Base-by-base conservation (phyloP, 2,113 vertebrate genomes). In the Phainopepla nitens region DNA sequence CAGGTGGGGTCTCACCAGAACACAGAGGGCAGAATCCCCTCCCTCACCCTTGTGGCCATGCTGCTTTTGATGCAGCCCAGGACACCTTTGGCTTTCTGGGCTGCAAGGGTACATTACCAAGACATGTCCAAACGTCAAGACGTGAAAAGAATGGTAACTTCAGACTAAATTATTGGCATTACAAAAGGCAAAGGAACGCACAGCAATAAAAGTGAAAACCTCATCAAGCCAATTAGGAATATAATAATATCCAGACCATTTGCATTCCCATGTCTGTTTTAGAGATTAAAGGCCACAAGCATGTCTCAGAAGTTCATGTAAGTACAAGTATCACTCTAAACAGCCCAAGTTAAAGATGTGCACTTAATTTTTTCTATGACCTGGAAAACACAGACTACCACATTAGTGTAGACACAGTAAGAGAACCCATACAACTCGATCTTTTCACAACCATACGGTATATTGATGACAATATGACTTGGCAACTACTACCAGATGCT, bases 91-190 rank as follows among this genome's bases (percentile, higher is more conserved):
- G 60, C 60, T 49, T 28, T 69, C 71, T 36, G 18, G 25, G 14
- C 71, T 56, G 62, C 3, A 11, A 53, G 31, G 4, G 10, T 25
- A 54, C 41, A 33, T 23, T 23, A 53, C 18, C 18, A 31, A 61
- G 35, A 77, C 42, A 49, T 3, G 12, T 31, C 35, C 64, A 42
- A 42, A 36, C 14, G 4, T n/a, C 35, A 88, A 39, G 15, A 94
- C 82, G 49, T n/a, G 6, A 72, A 75, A 86, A 90, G 41, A 87
- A 81, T 10, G 13, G 39, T n/a, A 62, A 81, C 76, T 84, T 76
- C 51, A 89, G 65, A 64, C 53, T 31, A 94, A 70, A 94, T 78
- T 77, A 87, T 16, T 75, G 17, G 24, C 45, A n/a, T 62, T 87
- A 68, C 44, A 78, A 90, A 75, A 41, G 19, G 53, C 36, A 80